Evolutionary conservation across 1,140 invertebrate genomes (phyloP).

Genomic region (Drosophila arizonae): DNA sequence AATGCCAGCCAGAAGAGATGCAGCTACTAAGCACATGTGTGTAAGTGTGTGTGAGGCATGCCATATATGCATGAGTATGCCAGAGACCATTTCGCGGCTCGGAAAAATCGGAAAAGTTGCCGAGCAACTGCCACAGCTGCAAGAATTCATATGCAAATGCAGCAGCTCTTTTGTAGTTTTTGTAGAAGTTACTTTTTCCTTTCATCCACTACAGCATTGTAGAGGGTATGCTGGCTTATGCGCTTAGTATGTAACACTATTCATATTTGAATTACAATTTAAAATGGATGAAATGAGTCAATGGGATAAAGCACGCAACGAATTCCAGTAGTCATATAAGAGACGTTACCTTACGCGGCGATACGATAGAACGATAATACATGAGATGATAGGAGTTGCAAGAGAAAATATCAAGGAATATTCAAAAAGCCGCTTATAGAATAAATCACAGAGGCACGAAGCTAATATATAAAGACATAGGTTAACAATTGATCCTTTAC

Average conservation of each 20-base stretch:
- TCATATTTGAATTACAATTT: no score
- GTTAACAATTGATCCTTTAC: no score
- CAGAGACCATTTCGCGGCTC: constrained; percentile 38
- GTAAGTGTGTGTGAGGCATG: neutral
- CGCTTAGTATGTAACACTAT: neutral
- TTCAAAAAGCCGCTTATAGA: no score
- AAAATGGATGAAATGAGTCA: no score
- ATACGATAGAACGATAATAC: no score
- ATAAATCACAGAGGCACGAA: no score
- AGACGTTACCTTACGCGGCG: no score
- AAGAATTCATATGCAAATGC: constrained; percentile 78
- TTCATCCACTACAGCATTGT: neutral
- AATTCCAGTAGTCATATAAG: no score
- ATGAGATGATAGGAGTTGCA: no score
- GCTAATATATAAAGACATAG: no score
- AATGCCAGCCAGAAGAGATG: constrained; percentile 51
- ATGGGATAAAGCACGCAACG: no score
- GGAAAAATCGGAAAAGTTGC: constrained; percentile 54
- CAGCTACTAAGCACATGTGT: constrained; percentile 17
- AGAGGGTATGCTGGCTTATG: neutral
- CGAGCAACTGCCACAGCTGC: constrained; percentile 53
- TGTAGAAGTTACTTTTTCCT: constrained; percentile 10
- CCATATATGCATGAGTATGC: constrained; percentile 21
- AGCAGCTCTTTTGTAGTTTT: constrained; percentile 25
- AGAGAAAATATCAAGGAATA: no score